These are phyloP conservation scores for Zaprionus obscuricornis DNA, from an alignment of 2,888 invertebrate genomes.

Conservation along the genomic window DNA sequence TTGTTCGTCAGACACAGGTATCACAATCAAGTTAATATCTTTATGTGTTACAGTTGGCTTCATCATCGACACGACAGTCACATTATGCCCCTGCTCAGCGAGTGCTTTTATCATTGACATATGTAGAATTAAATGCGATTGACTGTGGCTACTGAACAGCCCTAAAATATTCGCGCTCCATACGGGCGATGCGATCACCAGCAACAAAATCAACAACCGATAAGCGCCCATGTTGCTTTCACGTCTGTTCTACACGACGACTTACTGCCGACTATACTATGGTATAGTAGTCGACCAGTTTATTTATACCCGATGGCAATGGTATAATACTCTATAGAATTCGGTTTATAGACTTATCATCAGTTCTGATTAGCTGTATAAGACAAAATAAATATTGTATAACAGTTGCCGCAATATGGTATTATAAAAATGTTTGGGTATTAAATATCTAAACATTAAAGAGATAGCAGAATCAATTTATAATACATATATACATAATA, in stretches of 20 bases:
- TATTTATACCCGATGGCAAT: slow-evolving; percentile 16
- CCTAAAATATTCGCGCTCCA: slow-evolving; percentile 78
- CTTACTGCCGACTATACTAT: not conserved
- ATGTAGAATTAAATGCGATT: slow-evolving; percentile 80
- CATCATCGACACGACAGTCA: slow-evolving; percentile 74
- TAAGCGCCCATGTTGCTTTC: no score
- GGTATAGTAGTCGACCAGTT: not conserved
- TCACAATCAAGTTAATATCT: slow-evolving; percentile 50
- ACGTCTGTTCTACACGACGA: not conserved
- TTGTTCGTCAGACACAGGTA: slow-evolving; percentile 54
- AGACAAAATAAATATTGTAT: no score
- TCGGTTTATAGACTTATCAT: slow-evolving; percentile 10
- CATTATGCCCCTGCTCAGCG: slow-evolving; percentile 79
- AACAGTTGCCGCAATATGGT: no score
- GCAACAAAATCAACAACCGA: no score
- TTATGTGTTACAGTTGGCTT: slow-evolving; percentile 65
- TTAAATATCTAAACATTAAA: no score
- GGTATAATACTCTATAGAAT: no score
- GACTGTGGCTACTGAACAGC: slow-evolving; percentile 74
- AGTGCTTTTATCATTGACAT: slow-evolving; percentile 72
- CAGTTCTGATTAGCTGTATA: not conserved
- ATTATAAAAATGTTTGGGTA: no score
- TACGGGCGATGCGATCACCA: no score
- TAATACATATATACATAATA: no score
- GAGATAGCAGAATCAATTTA: no score